Base-by-base conservation (phyloP, 2,888 invertebrate genomes). In the Chromoteleia sp. region DNA sequence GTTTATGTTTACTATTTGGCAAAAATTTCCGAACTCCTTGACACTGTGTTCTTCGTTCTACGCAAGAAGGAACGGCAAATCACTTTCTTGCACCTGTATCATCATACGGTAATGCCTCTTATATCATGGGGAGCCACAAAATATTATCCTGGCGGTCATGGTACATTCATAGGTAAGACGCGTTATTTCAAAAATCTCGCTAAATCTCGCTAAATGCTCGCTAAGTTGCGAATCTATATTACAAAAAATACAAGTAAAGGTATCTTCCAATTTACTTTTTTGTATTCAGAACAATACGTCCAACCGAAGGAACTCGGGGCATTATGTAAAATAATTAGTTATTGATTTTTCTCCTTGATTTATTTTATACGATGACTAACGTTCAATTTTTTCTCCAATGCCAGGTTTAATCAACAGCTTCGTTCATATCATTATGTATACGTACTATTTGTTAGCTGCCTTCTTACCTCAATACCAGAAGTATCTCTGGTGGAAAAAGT, bases 101-200 rank as follows among this genome's bases (percentile, higher is more conserved):
- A 98, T 91, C 98, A 98, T 90, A 97, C 97, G 0, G 96, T 97
- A 43, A 98, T 98, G 98, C 98, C 98, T 0, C 94, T 97, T 94
- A 95, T 97, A 87, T 96, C 97, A 63, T 98, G 98, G 98, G 97
- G 97, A 50, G 96, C 96, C 10, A 96, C 97, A 10, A 97, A 97
- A 92, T 98, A 97, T 90, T 96, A 94, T 91, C 97, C 97, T 90
- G 96, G 97, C 90, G 98, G 97, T 25, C 98, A 98, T 89, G 96
- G 97, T 21, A 97, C 98, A 1, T 96, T 97, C 88, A 97, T 97
- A 86, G 93, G 94, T 81, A 54, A 84, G 83, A 65, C 50, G 29
- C 25, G 8, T 10, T 12, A 36, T 25, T 58, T 58, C 2, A n/a
- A 33, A 33, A 41, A 43, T 58, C 29, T 21, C n/a, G n/a, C n/a